Conservation (phyloP, 2,888 invertebrate species). For the Drosophila subsilvestris region DNA sequence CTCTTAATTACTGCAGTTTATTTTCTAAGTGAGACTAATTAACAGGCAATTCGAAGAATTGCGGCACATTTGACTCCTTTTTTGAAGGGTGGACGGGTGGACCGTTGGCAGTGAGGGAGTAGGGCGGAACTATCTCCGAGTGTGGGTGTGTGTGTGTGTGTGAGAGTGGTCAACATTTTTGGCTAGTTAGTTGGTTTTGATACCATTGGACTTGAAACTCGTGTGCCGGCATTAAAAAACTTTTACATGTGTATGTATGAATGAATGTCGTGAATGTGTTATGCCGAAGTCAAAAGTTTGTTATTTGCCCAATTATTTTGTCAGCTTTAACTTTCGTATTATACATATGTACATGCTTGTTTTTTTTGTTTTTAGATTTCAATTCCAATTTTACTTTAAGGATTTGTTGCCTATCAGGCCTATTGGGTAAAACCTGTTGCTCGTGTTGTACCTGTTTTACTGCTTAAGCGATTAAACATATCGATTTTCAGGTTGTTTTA, state of each 20-base stretch:
- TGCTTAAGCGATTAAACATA: too few relatives aligned
- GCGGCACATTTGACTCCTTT: slow-evolving; percentile 54
- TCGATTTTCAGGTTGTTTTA: too few relatives aligned
- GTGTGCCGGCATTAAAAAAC: slow-evolving; percentile 35
- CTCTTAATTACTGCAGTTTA: slow-evolving; percentile 84
- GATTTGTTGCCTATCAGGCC: too few relatives aligned
- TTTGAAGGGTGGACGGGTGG: slow-evolving; percentile 1
- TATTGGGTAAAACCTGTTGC: too few relatives aligned
- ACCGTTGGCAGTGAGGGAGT: not conserved
- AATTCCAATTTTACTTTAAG: too few relatives aligned
- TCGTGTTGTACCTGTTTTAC: too few relatives aligned
- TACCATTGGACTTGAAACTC: slow-evolving; percentile 31
- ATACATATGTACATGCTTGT: too few relatives aligned
- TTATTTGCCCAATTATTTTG: slow-evolving; percentile 29
- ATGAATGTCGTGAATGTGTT: not conserved
- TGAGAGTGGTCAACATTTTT: slow-evolving; percentile 62
- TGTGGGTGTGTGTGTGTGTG: slow-evolving; percentile 43
- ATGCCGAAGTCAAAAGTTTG: slow-evolving; percentile 12
- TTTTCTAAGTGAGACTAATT: slow-evolving; percentile 84
- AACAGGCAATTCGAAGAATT: slow-evolving; percentile 81
- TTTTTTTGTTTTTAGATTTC: not conserved
- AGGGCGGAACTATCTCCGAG: not conserved
- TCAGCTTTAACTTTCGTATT: not conserved
- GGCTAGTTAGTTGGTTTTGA: slow-evolving; percentile 67
- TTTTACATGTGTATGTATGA: slow-evolving; percentile 18